phyloP scores from a whole-genome alignment of 1,140 invertebrate species.

The Schlechtendalia chinensis region DNA sequence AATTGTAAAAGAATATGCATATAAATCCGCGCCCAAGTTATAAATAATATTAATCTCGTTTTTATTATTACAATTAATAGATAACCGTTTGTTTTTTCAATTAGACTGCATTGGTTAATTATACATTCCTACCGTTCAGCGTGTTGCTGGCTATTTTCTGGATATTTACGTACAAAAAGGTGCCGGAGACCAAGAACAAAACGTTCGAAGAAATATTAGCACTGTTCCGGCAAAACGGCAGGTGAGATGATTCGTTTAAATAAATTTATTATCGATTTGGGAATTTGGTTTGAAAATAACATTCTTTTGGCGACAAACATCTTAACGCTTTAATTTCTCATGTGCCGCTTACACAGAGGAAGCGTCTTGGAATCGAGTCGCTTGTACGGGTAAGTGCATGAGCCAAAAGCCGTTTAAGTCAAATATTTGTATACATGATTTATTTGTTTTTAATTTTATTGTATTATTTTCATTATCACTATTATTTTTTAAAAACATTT shows the following conservation, averaged over 20 bases:
- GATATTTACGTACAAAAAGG: constrained; percentile 96
- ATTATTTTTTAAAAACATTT: background rate
- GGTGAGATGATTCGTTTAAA: constrained; percentile 58
- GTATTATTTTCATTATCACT: background rate
- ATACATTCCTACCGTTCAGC: constrained; percentile 97
- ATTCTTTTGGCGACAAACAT: background rate
- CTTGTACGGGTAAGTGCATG: constrained; percentile 46
- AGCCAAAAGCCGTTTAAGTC: background rate
- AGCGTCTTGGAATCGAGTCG: constrained; percentile 43
- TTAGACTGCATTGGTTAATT: constrained; percentile 85
- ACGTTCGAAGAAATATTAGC: constrained; percentile 96
- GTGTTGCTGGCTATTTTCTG: constrained; percentile 92
- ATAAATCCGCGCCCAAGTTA: too few species aligned
- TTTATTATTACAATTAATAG: too few species aligned
- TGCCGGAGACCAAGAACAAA: constrained; percentile 98
- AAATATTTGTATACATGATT: constrained; percentile 8
- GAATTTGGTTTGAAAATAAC: background rate
- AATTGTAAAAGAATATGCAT: too few species aligned
- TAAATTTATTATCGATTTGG: background rate
- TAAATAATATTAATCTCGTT: too few species aligned
- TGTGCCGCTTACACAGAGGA: constrained; percentile 36
- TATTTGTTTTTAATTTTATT: background rate
- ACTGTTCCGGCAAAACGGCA: constrained; percentile 82
- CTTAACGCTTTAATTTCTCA: background rate
- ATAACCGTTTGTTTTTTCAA: constrained; percentile 57